Conservation (phyloP, 2,888 invertebrate genomes). For the Arctia plantaginis region DNA sequence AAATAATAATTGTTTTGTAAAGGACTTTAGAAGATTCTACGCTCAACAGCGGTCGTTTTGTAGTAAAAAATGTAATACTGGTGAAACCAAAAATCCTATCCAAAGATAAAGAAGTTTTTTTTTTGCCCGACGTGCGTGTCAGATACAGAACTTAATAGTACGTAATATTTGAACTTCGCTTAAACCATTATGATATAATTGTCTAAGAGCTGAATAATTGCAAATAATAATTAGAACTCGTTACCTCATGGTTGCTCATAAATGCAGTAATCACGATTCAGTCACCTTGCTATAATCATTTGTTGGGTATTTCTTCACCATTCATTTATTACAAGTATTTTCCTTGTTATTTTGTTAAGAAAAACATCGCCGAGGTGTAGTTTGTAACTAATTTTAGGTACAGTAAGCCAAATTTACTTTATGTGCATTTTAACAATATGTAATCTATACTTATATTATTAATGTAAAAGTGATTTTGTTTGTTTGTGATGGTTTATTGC, state of each 20-base stretch:
- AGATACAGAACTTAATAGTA: neutral
- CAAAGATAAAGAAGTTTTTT: neutral
- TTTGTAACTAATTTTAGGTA: neutral
- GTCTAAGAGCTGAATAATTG: conserved; percentile 14
- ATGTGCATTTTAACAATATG: neutral
- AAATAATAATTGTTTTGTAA: no score
- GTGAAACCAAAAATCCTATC: neutral
- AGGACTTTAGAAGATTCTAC: neutral
- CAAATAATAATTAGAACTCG: conserved; percentile 11
- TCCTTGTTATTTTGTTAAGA: conserved; percentile 11
- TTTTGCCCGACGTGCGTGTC: neutral
- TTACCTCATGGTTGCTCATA: conserved; percentile 8
- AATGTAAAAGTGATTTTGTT: no score
- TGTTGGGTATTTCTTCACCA: conserved; percentile 3
- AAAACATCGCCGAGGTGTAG: neutral
- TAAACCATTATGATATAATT: conserved; percentile 4
- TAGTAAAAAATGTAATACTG: neutral
- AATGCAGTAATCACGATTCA: conserved; percentile 18
- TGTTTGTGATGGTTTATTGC: no score
- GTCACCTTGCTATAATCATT: conserved; percentile 14
- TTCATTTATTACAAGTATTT: conserved; percentile 14
- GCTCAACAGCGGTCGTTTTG: neutral
- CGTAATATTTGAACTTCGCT: neutral
- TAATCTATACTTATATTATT: no score
- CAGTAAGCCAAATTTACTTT: neutral